Evolutionary conservation across 35 echinoderm and acorn worm genomes (phyloP), one percentile per base, ranked within the genome.

Genomic region (Amphiura filiformis): DNA sequence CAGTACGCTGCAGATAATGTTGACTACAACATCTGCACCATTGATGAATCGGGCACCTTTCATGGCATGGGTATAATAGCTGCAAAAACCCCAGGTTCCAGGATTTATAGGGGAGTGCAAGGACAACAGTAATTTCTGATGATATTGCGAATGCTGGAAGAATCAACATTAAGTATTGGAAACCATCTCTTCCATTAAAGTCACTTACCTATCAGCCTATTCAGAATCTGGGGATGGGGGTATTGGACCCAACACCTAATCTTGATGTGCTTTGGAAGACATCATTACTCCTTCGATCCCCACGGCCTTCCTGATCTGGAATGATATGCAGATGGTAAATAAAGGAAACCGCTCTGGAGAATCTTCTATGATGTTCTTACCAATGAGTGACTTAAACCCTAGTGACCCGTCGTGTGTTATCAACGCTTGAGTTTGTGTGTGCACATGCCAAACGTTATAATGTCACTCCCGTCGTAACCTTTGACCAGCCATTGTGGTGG

Each of bases 371-470:
- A n/a, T n/a, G n/a, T n/a, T n/a, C n/a, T n/a, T n/a, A n/a, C n/a
- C 84, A 64, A 81, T 87, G 84, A 80, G 87, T 34, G 90, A 87
- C 47, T 33, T 93, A 37, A 39, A n/a, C 37, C 78, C 85, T 12
- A 95, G 32, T 95, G 93, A 95, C 39, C 76, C 34, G n/a, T 78
- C 89, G 0, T 91, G 93, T 56, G 80, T 95, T 23, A 36, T 91
- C 89, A 14, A 95, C 89, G 18, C 31, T 88, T 0, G 9, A 32
- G 26, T 95, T 95, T 87, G 86, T 95, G 0, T 80, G 41, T 36
- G 15, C 26, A 84, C 84, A n/a, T n/a, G n/a, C n/a, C 5, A 89
- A 35, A 26, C 15, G 28, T 4, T 39, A 89, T 26, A 81, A 91
- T 61, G 52, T 44, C 39, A 91, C 78, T 9, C 82, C 93, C 34